Evolutionary conservation across 2,113 vertebrate genomes (phyloP).

Genomic region (Nannobrachium achirus): DNA sequence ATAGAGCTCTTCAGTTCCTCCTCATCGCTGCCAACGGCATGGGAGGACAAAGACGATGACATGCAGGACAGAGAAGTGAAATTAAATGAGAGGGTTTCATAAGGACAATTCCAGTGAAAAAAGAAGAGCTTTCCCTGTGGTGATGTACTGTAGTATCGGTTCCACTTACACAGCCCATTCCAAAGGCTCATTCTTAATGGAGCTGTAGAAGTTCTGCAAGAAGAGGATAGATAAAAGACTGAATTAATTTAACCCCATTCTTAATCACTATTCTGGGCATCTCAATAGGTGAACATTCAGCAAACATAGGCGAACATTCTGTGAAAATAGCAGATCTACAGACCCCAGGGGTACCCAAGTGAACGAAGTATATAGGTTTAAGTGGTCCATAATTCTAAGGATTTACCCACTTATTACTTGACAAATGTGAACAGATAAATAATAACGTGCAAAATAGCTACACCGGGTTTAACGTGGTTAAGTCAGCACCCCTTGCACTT

Average conservation of each 20-base stretch:
- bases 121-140: neutral
- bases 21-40: constrained; percentile 75
- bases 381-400: too few relatives aligned
- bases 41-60: neutral
- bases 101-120: neutral
- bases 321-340: too few relatives aligned
- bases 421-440: too few relatives aligned
- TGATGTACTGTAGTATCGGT: neutral
- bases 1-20: constrained; percentile 72
- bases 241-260: neutral
- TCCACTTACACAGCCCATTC: constrained; percentile 86
- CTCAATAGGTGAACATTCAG: neutral
- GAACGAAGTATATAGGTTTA: too few relatives aligned
- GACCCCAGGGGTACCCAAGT: too few relatives aligned
- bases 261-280: too few relatives aligned
- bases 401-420: too few relatives aligned
- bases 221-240: constrained; percentile 8
- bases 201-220: constrained; percentile 84
- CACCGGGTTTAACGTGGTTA: too few relatives aligned
- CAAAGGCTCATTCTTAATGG: constrained; percentile 87
- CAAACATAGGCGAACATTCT: neutral
- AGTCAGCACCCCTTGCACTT: neutral
- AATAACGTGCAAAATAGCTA: too few relatives aligned
- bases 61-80: neutral
- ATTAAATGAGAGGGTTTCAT: neutral